phyloP scores from a whole-genome alignment of 2,797 vertebrate species.

The Melanotaenia nigrans region DNA sequence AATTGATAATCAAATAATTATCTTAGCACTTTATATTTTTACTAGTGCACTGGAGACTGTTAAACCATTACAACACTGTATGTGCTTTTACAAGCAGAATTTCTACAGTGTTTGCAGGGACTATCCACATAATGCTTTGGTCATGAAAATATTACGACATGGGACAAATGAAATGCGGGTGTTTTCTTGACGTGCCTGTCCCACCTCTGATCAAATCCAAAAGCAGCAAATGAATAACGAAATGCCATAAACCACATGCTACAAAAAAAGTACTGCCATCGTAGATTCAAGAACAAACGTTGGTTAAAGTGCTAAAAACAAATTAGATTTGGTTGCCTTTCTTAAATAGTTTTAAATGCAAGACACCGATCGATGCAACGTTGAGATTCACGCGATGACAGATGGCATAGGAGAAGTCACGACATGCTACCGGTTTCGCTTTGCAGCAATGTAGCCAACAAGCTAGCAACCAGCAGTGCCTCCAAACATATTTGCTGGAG shows the following conservation, averaged over 20 bases:
- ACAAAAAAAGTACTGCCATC: neutral
- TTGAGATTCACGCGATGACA: conserved; percentile 4
- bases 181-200: neutral
- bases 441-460: conserved; percentile 18
- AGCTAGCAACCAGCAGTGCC: conserved; percentile 15
- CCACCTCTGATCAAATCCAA: neutral
- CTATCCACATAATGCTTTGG: neutral
- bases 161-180: neutral
- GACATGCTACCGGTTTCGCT: conserved; percentile 29
- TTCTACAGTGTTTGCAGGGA: neutral
- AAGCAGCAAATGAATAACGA: neutral
- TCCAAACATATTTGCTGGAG: neutral
- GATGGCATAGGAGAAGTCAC: conserved; percentile 47
- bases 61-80: neutral
- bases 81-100: neutral
- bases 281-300: neutral
- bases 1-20: neutral
- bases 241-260: neutral
- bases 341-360: neutral
- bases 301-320: neutral
- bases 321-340: neutral
- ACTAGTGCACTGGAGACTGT: neutral
- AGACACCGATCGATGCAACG: conserved; percentile 11
- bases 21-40: neutral
- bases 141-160: neutral